Conservation (phyloP, 2,888 invertebrate genomes). For the Ecdyonurus torrentis region DNA sequence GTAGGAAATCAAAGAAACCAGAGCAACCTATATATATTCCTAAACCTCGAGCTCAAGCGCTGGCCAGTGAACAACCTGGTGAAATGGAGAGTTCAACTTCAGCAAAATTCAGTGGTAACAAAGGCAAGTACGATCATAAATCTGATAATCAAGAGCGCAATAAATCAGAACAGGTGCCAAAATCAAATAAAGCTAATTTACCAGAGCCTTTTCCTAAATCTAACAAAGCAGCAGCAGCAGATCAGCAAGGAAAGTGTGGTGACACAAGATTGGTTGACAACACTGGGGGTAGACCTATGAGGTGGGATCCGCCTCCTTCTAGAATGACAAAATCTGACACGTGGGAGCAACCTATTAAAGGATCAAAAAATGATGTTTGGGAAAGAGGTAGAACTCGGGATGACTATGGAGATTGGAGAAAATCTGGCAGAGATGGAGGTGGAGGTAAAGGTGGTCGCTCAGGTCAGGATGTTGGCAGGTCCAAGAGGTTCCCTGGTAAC, state of each 20-base stretch:
- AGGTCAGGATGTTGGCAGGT: background rate
- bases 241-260: background rate
- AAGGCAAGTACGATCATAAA: background rate
- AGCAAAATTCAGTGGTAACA: background rate
- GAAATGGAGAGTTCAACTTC: background rate
- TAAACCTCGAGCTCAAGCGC: slow-evolving; percentile 28
- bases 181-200: background rate
- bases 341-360: background rate
- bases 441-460: background rate
- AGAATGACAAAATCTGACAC: background rate
- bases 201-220: background rate
- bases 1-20: slow-evolving; percentile 32
- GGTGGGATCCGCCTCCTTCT: background rate
- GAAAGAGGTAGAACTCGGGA: background rate
- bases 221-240: background rate
- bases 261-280: background rate
- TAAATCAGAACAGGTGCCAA: background rate
- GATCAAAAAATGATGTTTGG: background rate
- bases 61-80: slow-evolving; percentile 18
- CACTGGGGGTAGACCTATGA: background rate
- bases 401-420: background rate
- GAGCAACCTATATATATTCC: slow-evolving; percentile 36
- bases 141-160: background rate
- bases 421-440: background rate
- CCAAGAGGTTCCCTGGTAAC: background rate